Evolutionary conservation across 2,888 invertebrate genomes (phyloP).

Genomic region (Lasiommata megera): DNA sequence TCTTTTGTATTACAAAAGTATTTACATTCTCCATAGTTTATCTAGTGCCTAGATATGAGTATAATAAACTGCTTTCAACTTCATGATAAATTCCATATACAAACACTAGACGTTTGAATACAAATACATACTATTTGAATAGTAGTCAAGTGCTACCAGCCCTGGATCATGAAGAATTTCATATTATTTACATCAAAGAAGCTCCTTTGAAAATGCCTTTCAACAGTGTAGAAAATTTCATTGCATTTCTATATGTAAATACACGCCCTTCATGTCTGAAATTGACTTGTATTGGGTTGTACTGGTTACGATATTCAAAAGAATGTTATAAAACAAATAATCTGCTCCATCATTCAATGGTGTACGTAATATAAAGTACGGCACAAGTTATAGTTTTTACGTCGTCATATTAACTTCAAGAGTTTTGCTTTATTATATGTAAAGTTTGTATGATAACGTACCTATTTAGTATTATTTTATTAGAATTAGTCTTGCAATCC

Average conservation of each 20-base stretch:
- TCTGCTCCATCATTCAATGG: neutral
- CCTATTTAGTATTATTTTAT: no score
- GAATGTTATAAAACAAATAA: slow-evolving; percentile 25
- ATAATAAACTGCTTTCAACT: neutral
- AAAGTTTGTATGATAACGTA: no score
- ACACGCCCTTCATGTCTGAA: slow-evolving; percentile 40
- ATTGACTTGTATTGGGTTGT: slow-evolving; percentile 46
- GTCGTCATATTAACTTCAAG: no score
- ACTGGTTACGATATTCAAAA: slow-evolving; percentile 45
- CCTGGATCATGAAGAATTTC: slow-evolving; percentile 9
- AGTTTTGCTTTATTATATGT: no score
- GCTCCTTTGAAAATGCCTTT: slow-evolving; percentile 7
- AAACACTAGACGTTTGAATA: slow-evolving; percentile 1
- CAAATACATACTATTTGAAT: slow-evolving; percentile 1
- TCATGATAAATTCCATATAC: neutral
- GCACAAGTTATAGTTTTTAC: no score
- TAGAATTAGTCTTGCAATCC: no score
- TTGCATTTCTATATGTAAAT: slow-evolving; percentile 53
- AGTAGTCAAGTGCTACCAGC: slow-evolving; percentile 6
- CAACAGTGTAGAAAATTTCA: slow-evolving; percentile 32
- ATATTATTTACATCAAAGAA: slow-evolving; percentile 12
- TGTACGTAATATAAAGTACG: no score
- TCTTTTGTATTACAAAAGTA: no score
- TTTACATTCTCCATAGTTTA: no score
- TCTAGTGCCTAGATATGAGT: no score